These are phyloP conservation scores for Andrena dorsata DNA, from an alignment of 2,888 invertebrate genomes.

Conservation along the genomic window DNA sequence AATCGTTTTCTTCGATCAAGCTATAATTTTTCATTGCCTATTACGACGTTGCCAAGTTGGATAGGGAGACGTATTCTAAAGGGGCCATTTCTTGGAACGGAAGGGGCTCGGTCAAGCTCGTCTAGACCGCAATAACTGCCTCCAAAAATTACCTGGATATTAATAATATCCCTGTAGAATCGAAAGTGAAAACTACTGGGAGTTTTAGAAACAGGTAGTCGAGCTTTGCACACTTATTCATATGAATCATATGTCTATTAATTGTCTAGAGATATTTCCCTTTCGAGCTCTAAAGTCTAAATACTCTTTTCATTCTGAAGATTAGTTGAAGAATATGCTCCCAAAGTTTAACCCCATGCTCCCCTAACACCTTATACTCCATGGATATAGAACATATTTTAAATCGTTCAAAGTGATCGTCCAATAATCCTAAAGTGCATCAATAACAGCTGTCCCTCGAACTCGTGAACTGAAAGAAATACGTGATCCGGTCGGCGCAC, in stretches of 20 bases:
- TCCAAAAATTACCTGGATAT: neutral
- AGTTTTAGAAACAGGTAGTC: neutral
- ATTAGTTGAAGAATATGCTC: too few relatives aligned
- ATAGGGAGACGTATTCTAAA: neutral
- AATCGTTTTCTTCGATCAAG: too few relatives aligned
- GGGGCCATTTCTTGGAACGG: slow-evolving; percentile 33
- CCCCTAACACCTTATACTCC: neutral
- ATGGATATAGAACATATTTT: neutral
- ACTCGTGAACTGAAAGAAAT: slow-evolving; percentile 8
- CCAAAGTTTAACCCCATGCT: neutral
- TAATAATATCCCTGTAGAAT: neutral
- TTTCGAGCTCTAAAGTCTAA: too few relatives aligned
- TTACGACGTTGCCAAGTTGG: slow-evolving; percentile 15
- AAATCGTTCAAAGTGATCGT: neutral
- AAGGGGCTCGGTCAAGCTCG: neutral
- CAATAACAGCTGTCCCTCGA: neutral
- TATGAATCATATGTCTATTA: too few relatives aligned
- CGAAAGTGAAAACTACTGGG: neutral
- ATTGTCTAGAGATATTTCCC: too few relatives aligned
- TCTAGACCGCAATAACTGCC: neutral
- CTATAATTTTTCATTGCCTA: too few relatives aligned
- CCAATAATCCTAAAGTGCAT: neutral
- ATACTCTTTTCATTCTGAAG: too few relatives aligned
- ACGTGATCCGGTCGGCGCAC: slow-evolving; percentile 32
- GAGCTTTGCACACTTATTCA: neutral